Conservation (phyloP, 2,888 invertebrate species). For the Andrena haemorrhoa region DNA sequence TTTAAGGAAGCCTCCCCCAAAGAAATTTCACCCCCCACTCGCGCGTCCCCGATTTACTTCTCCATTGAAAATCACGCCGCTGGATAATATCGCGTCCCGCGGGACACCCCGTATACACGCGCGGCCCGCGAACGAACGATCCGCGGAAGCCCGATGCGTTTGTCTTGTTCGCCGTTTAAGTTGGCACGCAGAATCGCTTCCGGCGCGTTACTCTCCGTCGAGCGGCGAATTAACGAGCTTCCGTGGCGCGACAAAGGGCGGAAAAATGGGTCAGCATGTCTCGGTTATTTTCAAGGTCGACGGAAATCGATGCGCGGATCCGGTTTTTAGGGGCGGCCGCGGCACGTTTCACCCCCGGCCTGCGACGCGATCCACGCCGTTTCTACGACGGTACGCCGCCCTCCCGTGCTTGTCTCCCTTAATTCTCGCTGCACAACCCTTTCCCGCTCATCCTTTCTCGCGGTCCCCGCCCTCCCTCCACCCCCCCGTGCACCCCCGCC, state of each 20-base stretch:
- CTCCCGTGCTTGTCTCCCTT: constrained; percentile 33
- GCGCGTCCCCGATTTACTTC: background rate
- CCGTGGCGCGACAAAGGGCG: constrained; percentile 45
- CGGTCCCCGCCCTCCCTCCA: background rate
- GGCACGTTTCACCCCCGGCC: background rate
- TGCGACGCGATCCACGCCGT: constrained; percentile 21
- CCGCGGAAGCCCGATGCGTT: constrained; percentile 33
- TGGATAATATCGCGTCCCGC: background rate
- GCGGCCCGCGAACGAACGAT: constrained; percentile 14
- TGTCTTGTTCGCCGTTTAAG: constrained; percentile 50
- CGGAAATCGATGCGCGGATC: constrained; percentile 58
- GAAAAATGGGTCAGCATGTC: constrained; percentile 67
- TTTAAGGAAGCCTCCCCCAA: too few species aligned
- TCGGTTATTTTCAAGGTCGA: constrained; percentile 67
- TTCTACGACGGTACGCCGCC: constrained; percentile 12
- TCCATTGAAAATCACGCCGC: too few species aligned
- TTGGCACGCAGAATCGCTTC: constrained; percentile 52
- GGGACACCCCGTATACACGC: background rate
- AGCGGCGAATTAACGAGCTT: constrained; percentile 52
- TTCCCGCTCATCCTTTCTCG: constrained; percentile 24
- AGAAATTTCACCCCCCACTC: too few species aligned
- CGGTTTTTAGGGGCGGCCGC: constrained; percentile 41
- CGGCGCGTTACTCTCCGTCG: constrained; percentile 44
- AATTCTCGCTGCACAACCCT: constrained; percentile 40
- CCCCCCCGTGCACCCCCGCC: background rate